Percentiles rank a stretch among this genome's conserved stretches.
phyloP scores from a whole-genome alignment of 2,797 vertebrate genomes.

The Coccyzus lansbergi region DNA sequence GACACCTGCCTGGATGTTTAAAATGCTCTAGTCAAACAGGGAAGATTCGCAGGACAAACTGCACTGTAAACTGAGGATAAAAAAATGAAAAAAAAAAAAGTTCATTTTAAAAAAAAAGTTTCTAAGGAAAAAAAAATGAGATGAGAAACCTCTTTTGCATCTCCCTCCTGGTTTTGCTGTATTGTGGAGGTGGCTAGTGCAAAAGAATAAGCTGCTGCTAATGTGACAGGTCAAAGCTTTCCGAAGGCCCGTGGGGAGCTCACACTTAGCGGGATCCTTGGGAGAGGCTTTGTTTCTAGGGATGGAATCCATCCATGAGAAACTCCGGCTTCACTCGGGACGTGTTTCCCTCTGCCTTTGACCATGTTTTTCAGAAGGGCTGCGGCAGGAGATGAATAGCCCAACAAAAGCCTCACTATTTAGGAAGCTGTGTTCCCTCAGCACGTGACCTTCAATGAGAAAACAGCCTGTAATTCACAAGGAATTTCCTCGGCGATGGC shows the following conservation, averaged over 20 bases:
- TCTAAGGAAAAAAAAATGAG: too few relatives aligned
- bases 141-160: not conserved
- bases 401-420: slow-evolving; percentile 71
- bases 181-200: slow-evolving; percentile 32
- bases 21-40: not conserved
- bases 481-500: slow-evolving; percentile 58
- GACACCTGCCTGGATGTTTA: slow-evolving; percentile 11
- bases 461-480: slow-evolving; percentile 71
- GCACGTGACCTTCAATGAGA: slow-evolving; percentile 73
- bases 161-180: slow-evolving; percentile 17
- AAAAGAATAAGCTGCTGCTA: slow-evolving; percentile 64
- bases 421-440: slow-evolving; percentile 65
- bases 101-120: not conserved
- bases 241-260: slow-evolving; percentile 56
- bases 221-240: slow-evolving; percentile 69
- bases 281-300: slow-evolving; percentile 64
- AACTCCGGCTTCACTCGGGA: slow-evolving; percentile 63
- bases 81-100: not conserved
- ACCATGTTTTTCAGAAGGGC: slow-evolving; percentile 70
- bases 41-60: not conserved
- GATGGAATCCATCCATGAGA: slow-evolving; percentile 69
- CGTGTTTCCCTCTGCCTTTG: slow-evolving; percentile 66
- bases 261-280: slow-evolving; percentile 60
- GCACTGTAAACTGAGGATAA: not conserved
- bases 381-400: slow-evolving; percentile 70